These are phyloP conservation scores for Capra hircus DNA, from an alignment of 2,113 vertebrate species.

Conservation along the genomic window DNA sequence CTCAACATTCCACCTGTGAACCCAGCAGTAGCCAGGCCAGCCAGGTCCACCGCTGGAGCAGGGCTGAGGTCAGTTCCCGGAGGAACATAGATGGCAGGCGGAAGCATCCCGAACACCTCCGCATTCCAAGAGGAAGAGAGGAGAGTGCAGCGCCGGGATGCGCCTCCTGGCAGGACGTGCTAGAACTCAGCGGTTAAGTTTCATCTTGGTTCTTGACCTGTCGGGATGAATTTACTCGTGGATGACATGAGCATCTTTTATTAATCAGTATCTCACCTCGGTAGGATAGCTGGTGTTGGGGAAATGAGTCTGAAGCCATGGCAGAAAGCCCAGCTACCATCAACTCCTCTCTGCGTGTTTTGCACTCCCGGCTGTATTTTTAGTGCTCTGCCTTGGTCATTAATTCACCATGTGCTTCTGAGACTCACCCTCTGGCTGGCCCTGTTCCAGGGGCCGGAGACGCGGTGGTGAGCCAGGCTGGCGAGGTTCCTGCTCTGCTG, in stretches of 20 bases:
- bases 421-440: neutral
- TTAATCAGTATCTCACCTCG: neutral
- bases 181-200: neutral
- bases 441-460: neutral
- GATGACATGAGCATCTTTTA: neutral
- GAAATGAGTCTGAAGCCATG: neutral
- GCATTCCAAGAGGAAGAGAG: neutral
- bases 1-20: neutral
- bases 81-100: neutral
- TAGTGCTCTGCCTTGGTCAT: neutral
- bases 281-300: neutral
- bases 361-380: neutral
- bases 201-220: neutral
- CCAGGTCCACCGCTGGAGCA: fast-evolving
- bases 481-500: neutral
- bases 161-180: neutral
- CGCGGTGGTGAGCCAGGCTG: neutral
- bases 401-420: neutral
- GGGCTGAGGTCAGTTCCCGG: neutral
- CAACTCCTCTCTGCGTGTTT: neutral
- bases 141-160: fast-evolving
- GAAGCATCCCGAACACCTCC: too few relatives aligned
- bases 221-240: neutral
- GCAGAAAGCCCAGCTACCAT: neutral
- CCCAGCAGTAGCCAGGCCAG: fast-evolving